Conservation (phyloP, 1,140 invertebrate species). For the Mercenaria mercenaria region DNA sequence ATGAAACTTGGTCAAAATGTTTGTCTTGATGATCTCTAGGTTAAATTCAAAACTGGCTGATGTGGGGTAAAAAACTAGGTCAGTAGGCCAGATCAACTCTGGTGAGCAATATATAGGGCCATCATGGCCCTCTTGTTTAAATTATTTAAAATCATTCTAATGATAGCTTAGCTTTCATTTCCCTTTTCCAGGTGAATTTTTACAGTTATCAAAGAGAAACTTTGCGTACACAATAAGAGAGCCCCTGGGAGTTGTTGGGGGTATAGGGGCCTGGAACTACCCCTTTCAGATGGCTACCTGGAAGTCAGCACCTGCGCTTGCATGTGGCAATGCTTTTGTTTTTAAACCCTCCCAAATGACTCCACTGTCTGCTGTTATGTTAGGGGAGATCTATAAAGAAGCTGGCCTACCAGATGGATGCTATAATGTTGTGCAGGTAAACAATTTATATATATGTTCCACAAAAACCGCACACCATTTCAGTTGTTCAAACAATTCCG, state of each 20-base stretch:
- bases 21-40: no score
- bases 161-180: background rate
- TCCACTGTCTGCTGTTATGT: slow-evolving; percentile 87
- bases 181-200: slow-evolving; percentile 82
- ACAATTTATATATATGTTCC: no score
- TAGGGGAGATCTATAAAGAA: slow-evolving; percentile 87
- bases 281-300: slow-evolving; percentile 88
- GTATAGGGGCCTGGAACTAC: slow-evolving; percentile 89
- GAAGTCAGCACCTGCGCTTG: slow-evolving; percentile 87
- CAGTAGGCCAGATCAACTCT: no score
- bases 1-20: no score
- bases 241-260: slow-evolving; percentile 88
- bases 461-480: no score
- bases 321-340: slow-evolving; percentile 88
- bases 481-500: no score
- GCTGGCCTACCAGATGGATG: slow-evolving; percentile 88
- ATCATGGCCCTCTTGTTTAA: no score
- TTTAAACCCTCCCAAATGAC: slow-evolving; percentile 88
- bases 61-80: no score
- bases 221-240: slow-evolving; percentile 87
- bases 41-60: no score
- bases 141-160: no score
- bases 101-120: no score
- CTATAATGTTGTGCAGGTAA: slow-evolving; percentile 88
- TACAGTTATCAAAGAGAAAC: slow-evolving; percentile 81